Conservation (phyloP, 2,888 invertebrate species). For the Atrina japonica region DNA sequence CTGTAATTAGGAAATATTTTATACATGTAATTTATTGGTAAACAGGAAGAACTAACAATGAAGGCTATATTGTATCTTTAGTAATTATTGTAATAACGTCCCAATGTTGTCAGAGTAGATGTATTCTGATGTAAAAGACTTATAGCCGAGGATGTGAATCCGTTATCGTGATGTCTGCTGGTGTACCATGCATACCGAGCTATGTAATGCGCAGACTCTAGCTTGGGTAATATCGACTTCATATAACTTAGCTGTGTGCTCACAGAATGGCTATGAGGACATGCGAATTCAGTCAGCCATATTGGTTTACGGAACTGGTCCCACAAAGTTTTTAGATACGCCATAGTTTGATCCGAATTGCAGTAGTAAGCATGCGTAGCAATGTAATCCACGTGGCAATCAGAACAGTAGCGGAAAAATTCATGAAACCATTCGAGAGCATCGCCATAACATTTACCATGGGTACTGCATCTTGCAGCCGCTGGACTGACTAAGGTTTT, state of each 20-base stretch:
- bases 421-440: conserved; percentile 33
- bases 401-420: conserved; percentile 36
- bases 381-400: conserved; percentile 39
- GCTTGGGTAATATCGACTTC: conserved; percentile 48
- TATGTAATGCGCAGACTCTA: conserved; percentile 48
- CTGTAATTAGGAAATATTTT: too few species aligned
- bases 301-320: conserved; percentile 31
- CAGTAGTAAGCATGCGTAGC: conserved; percentile 43
- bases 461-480: conserved; percentile 11
- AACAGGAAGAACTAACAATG: too few species aligned
- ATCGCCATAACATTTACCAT: conserved; percentile 16
- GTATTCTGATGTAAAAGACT: conserved; percentile 42
- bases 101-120: conserved; percentile 36
- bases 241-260: conserved; percentile 46
- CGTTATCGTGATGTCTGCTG: conserved; percentile 13
- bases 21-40: too few species aligned
- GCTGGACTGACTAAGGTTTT: conserved; percentile 38
- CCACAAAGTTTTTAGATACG: conserved; percentile 18
- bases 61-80: too few species aligned
- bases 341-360: conserved; percentile 32
- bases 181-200: conserved; percentile 46
- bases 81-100: conserved; percentile 50
- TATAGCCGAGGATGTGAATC: conserved; percentile 25
- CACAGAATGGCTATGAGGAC: conserved; percentile 38
- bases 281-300: conserved; percentile 60